Evolutionary conservation across 2,797 vertebrate species (phyloP), one percentile per base, ranked within the genome.

Genomic region (Pristis pectinata): DNA sequence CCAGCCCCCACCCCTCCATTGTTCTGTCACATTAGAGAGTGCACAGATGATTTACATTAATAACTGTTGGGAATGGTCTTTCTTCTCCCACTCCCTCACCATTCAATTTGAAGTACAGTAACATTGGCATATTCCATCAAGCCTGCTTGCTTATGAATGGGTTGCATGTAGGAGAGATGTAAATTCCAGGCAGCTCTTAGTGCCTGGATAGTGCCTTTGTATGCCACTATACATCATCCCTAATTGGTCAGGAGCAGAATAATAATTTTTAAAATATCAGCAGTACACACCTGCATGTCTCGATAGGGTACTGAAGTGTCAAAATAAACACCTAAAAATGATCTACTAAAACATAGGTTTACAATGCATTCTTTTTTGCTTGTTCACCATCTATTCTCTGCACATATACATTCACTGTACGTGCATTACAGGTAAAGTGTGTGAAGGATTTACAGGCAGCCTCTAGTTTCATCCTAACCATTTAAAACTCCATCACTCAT

Each of bases 21-120:
- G 92, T 94, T 76, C 92, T 94, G 92, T 94, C 92, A 76, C 49
- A 44, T 74, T 76, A 70, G 92, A 94, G 92, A 74, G 92, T 76
- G 92, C 92, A 94, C 44, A 53, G 92, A 94, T 94, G 67, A 94
- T 94, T 94, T 94, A 94, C 92, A 94, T 94, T 76, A 94, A 94
- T 94, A 72, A 94, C 92, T 30, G 41, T 94, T 94, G 92, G 92
- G 72, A 94, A 76, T 76, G 72, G 70, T 56, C 92, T 76, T 74
- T 76, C 44, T 76, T 34, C 44, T 70, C 15, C 70, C 70, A 30
- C 13, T 34, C 49, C 64, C 92, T 41, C 44, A 67, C 59, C n/a
- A 67, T 67, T 91, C 64, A 94, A 74, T 53, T 70, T 94, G 72
- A 94, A 94, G 92, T 76, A 94, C 70, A 94, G 92, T 94, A 94